Percentiles rank a stretch among this genome's conserved stretches.
Evolutionary conservation across 2,797 vertebrate genomes (phyloP).

Genomic region (Leuciscus waleckii): DNA sequence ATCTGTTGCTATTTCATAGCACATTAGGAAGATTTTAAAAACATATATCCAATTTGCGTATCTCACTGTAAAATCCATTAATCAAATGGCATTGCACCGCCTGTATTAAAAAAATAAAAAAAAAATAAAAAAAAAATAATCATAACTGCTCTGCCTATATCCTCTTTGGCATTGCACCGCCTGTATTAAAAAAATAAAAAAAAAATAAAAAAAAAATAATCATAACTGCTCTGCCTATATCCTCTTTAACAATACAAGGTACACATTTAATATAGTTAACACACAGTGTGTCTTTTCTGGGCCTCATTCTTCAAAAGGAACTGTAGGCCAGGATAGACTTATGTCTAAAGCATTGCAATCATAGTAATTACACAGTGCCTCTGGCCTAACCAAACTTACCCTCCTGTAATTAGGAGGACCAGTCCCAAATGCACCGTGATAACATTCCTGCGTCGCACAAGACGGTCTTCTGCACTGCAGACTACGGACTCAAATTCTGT

Average conservation of each 20-base stretch:
- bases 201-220: neutral
- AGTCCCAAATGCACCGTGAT: conserved; percentile 62
- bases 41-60: neutral
- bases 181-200: too few relatives aligned
- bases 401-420: conserved; percentile 65
- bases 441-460: conserved; percentile 60
- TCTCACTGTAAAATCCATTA: neutral
- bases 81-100: neutral
- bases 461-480: conserved; percentile 52
- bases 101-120: neutral
- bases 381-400: conserved; percentile 56
- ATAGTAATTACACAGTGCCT: conserved; percentile 64
- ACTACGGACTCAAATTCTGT: conserved; percentile 47
- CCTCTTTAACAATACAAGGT: conserved; percentile 31
- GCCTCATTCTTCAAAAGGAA: conserved; percentile 48
- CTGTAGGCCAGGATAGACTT: conserved; percentile 50
- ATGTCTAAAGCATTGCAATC: conserved; percentile 61
- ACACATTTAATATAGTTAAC: conserved; percentile 42
- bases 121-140: neutral
- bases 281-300: conserved; percentile 31
- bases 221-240: neutral
- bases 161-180: too few relatives aligned
- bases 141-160: neutral
- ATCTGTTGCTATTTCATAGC: neutral
- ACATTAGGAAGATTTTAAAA: neutral